Percentiles rank a stretch among this genome's conserved stretches.
phyloP scores from a whole-genome alignment of 2,113 vertebrate species.

The Cochlearius cochlearius region DNA sequence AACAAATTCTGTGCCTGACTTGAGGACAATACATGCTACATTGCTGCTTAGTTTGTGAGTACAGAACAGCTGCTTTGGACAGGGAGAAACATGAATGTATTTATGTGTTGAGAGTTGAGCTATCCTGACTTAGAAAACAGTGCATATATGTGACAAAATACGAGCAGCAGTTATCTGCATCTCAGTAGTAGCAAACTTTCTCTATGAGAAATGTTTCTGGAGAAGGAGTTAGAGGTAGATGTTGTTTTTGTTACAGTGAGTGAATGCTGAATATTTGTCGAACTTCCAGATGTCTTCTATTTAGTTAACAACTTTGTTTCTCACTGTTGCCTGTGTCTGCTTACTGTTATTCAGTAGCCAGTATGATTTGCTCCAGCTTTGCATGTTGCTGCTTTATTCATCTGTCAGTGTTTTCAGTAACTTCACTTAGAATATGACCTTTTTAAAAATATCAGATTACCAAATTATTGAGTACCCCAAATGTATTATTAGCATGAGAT shows the following conservation, averaged over 20 bases:
- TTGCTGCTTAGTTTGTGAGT: neutral
- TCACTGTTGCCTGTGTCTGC: neutral
- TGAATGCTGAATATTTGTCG: neutral
- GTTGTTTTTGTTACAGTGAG: neutral
- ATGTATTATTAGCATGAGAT: neutral
- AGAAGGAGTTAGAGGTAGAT: neutral
- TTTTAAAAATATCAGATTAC: neutral
- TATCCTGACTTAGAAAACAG: neutral
- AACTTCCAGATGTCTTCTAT: neutral
- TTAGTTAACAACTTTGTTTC: neutral
- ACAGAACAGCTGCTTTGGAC: neutral
- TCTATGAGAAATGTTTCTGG: neutral
- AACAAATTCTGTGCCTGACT: neutral
- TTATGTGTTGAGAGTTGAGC: neutral
- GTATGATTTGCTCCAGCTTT: neutral
- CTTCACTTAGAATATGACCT: neutral
- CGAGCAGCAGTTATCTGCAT: neutral
- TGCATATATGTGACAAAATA: neutral
- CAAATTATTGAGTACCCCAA: neutral
- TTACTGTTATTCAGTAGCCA: neutral
- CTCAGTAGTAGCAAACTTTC: neutral
- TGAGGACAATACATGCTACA: fast-evolving
- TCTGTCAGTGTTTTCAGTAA: neutral
- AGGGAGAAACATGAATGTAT: fast-evolving
- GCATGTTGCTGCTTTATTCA: neutral